phyloP scores from a whole-genome alignment of 2,113 vertebrate genomes.

The Channa argus region DNA sequence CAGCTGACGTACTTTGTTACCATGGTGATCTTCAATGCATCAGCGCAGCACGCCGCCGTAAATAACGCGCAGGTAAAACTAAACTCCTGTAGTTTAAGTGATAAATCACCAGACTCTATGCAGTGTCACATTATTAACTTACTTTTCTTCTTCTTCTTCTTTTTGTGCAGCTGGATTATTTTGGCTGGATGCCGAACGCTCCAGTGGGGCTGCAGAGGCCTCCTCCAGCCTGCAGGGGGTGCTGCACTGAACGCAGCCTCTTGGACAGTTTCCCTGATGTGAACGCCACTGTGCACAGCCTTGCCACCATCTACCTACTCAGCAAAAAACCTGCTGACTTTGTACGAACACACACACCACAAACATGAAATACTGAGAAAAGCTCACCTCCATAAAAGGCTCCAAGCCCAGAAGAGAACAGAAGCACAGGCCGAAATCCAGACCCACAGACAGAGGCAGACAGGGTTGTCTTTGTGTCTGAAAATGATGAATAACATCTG shows the following conservation, averaged over 20 bases:
- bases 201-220: not conserved
- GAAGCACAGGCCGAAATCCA: too few relatives aligned
- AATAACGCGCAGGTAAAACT: not conserved
- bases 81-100: too few relatives aligned
- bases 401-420: too few relatives aligned
- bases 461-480: too few relatives aligned
- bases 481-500: too few relatives aligned
- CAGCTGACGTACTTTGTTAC: not conserved
- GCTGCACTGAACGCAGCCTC: not conserved
- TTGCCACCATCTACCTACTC: slow-evolving; percentile 1
- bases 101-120: too few relatives aligned
- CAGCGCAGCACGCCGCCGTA: not conserved
- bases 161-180: too few relatives aligned
- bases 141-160: too few relatives aligned
- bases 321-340: slow-evolving; percentile 10
- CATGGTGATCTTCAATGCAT: slow-evolving; percentile 7
- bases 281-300: not conserved
- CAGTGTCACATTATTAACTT: too few relatives aligned
- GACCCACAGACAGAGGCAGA: too few relatives aligned
- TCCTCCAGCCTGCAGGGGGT: not conserved
- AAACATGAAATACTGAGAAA: too few relatives aligned
- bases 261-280: not conserved
- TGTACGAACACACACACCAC: not conserved
- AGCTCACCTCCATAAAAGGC: too few relatives aligned
- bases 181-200: not conserved